Conservation (phyloP, 1,140 invertebrate genomes). For the Philopotamus ludificatus region DNA sequence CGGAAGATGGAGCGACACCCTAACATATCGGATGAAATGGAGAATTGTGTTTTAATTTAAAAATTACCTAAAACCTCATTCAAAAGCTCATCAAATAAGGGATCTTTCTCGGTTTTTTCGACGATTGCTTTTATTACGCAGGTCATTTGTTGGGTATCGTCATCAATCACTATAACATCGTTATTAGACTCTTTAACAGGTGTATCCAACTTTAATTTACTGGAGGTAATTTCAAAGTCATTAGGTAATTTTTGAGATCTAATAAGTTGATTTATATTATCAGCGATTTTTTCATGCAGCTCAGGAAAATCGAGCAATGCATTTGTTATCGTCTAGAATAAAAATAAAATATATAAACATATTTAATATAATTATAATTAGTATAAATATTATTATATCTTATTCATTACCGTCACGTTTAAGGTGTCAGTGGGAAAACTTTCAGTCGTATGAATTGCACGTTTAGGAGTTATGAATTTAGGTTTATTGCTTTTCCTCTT, state of each 20-base stretch:
- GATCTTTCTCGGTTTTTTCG: constrained; percentile 39
- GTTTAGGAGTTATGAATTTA: neutral
- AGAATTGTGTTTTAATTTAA: constrained; percentile 14
- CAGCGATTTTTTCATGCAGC: constrained; percentile 36
- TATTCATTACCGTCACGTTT: constrained; percentile 32
- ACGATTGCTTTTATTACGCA: constrained; percentile 33
- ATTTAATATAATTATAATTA: no score
- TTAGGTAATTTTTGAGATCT: no score
- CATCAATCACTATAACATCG: constrained; percentile 25
- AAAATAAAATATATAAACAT: constrained; percentile 11
- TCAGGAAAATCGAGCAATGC: constrained; percentile 35
- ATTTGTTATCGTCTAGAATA: constrained; percentile 34
- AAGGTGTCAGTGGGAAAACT: constrained; percentile 33
- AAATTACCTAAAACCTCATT: constrained; percentile 30
- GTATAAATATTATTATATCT: no score
- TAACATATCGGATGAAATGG: neutral
- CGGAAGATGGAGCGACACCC: no score
- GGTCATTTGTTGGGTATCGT: constrained; percentile 23
- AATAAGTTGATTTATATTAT: constrained; percentile 37
- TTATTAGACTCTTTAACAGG: neutral
- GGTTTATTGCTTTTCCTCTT: constrained; percentile 27
- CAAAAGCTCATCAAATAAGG: constrained; percentile 36
- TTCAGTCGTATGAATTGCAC: constrained; percentile 9
- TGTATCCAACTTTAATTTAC: no score
- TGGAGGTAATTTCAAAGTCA: no score